Conservation (phyloP, 2,888 invertebrate species). For the Cryptus viduatorius region DNA sequence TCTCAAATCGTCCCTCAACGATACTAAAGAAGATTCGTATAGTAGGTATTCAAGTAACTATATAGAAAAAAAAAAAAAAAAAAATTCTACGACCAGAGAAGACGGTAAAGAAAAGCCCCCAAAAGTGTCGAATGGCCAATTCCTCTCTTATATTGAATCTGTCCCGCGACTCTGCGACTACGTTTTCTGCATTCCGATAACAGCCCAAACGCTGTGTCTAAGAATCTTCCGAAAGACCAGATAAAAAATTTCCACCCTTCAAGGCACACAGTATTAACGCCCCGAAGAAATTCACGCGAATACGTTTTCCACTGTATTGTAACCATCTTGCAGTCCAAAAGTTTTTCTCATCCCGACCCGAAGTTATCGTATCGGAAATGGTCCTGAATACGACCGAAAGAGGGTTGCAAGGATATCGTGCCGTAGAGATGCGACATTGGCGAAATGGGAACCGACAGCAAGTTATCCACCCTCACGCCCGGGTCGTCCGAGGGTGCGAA, state of each 20-base stretch:
- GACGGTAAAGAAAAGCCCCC: not conserved
- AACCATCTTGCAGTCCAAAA: not conserved
- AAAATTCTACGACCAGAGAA: not conserved
- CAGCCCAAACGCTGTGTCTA: not conserved
- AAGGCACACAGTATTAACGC: no score
- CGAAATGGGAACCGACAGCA: conserved; percentile 24
- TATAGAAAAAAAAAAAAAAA: no score
- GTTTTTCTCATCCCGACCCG: not conserved
- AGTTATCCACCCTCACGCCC: not conserved
- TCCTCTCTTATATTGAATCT: conserved; percentile 34
- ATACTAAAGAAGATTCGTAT: no score
- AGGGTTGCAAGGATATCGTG: conserved; percentile 23
- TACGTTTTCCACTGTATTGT: conserved; percentile 5
- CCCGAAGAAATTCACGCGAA: conserved; percentile 26
- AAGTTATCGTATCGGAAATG: conserved; percentile 17
- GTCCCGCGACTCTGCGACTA: conserved; percentile 12
- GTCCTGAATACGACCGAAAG: not conserved
- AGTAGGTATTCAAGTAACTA: no score
- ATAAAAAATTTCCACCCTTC: no score
- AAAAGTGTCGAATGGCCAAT: conserved; percentile 27
- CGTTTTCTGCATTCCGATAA: conserved; percentile 42
- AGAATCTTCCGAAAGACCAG: no score
- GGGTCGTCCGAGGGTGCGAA: conserved; percentile 30
- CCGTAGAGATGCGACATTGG: conserved; percentile 33
- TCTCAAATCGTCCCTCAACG: no score